phyloP scores from a whole-genome alignment of 2,113 vertebrate species.

The Ancistrus triradiatus region DNA sequence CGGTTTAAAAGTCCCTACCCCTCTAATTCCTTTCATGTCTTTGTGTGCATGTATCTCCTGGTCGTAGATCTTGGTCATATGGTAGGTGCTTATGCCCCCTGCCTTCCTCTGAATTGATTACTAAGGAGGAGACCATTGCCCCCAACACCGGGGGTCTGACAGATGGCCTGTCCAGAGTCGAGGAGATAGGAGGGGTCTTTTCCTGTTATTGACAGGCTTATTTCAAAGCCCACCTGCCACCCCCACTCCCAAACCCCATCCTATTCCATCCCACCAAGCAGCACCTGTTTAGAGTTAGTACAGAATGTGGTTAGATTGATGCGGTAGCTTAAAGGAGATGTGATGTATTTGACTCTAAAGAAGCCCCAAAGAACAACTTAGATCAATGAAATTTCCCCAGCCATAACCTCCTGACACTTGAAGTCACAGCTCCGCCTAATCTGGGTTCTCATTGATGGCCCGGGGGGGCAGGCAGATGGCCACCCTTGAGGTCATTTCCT shows the following conservation, averaged over 20 bases:
- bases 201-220: constrained; percentile 53
- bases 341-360: too few species aligned
- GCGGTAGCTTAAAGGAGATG: too few species aligned
- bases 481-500: constrained; percentile 49
- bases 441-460: constrained; percentile 39
- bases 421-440: too few species aligned
- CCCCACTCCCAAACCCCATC: constrained; percentile 8
- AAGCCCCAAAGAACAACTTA: not conserved
- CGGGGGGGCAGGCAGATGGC: constrained; percentile 58
- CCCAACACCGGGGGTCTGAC: constrained; percentile 44
- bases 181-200: constrained; percentile 53
- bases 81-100: not conserved
- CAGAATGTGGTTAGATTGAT: not conserved
- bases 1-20: too few species aligned
- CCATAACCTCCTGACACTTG: constrained; percentile 50
- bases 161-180: constrained; percentile 69
- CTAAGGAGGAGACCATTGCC: constrained; percentile 8
- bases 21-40: too few species aligned
- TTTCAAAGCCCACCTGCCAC: constrained; percentile 69
- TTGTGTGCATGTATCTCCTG: constrained; percentile 38
- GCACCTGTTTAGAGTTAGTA: not conserved
- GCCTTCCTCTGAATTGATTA: constrained; percentile 10
- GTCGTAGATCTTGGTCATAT: constrained; percentile 23
- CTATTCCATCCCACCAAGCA: not conserved
- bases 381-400: not conserved